Evolutionary conservation across 1,140 invertebrate species (phyloP).

Genomic region (Euwallacea similis): DNA sequence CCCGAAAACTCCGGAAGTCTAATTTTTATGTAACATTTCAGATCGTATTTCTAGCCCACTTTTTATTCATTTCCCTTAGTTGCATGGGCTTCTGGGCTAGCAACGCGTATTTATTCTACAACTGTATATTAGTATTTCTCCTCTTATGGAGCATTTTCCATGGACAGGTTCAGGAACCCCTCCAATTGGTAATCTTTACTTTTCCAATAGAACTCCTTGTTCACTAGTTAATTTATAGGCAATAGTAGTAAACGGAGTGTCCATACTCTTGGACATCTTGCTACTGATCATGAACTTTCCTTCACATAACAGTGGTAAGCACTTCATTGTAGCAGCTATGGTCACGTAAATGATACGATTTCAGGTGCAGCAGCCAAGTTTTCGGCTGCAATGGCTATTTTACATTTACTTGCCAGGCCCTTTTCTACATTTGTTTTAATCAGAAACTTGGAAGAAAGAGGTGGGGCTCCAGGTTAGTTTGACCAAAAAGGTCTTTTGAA

Average conservation of each 20-base stretch:
- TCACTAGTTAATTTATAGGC: slow-evolving; percentile 26
- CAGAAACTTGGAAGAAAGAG: slow-evolving; percentile 36
- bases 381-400: slow-evolving; percentile 36
- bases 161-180: slow-evolving; percentile 31
- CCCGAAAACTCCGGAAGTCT: background rate
- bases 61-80: slow-evolving; percentile 35
- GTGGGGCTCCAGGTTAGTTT: slow-evolving; percentile 32
- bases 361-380: slow-evolving; percentile 34
- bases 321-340: background rate
- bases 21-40: slow-evolving; percentile 16
- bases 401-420: slow-evolving; percentile 34
- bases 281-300: slow-evolving; percentile 36
- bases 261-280: slow-evolving; percentile 36
- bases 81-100: slow-evolving; percentile 32
- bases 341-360: slow-evolving; percentile 4
- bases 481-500: background rate
- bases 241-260: slow-evolving; percentile 33
- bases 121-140: slow-evolving; percentile 31
- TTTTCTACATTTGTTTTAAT: slow-evolving; percentile 29
- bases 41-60: slow-evolving; percentile 37
- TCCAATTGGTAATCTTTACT: slow-evolving; percentile 32
- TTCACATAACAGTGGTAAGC: slow-evolving; percentile 22
- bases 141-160: slow-evolving; percentile 36
- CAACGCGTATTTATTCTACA: slow-evolving; percentile 36
- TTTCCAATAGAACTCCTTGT: background rate